Conservation (phyloP, 2,113 vertebrate species). For the Ellobius talpinus region DNA sequence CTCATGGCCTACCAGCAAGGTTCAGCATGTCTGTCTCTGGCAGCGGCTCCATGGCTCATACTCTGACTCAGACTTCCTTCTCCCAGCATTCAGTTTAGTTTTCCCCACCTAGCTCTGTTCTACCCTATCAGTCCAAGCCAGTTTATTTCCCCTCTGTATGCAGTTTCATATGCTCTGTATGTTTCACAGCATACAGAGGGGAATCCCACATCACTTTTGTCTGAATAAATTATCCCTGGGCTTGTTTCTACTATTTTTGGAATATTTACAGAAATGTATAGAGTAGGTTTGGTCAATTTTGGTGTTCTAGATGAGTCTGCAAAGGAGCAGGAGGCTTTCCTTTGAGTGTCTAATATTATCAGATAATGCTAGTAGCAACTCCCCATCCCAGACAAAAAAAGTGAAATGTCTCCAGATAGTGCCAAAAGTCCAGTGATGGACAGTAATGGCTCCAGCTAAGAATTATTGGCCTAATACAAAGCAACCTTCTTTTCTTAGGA, state of each 20-base stretch:
- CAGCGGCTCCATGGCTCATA: no score
- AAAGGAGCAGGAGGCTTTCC: no score
- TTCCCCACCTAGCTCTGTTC: no score
- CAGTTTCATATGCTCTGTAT: no score
- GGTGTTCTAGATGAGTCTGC: not conserved
- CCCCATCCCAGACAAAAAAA: not conserved
- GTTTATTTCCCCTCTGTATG: no score
- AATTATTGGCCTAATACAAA: not conserved
- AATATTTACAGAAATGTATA: not conserved
- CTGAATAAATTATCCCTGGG: not conserved
- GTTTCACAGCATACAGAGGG: no score
- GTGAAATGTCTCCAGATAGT: not conserved
- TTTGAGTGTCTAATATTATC: not conserved
- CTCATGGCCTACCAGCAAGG: no score
- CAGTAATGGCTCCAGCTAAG: not conserved
- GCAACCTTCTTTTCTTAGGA: not conserved
- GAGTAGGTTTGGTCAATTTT: not conserved
- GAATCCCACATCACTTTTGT: not conserved
- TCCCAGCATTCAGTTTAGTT: no score
- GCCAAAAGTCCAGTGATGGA: not conserved
- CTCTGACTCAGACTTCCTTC: no score
- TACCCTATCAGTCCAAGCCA: no score
- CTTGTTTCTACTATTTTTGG: not conserved
- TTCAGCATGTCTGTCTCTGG: no score
- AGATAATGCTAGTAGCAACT: not conserved